Percentiles rank a stretch among this genome's conserved stretches.
phyloP scores from a whole-genome alignment of 2,113 vertebrate genomes.

The Eleginops maclovinus region DNA sequence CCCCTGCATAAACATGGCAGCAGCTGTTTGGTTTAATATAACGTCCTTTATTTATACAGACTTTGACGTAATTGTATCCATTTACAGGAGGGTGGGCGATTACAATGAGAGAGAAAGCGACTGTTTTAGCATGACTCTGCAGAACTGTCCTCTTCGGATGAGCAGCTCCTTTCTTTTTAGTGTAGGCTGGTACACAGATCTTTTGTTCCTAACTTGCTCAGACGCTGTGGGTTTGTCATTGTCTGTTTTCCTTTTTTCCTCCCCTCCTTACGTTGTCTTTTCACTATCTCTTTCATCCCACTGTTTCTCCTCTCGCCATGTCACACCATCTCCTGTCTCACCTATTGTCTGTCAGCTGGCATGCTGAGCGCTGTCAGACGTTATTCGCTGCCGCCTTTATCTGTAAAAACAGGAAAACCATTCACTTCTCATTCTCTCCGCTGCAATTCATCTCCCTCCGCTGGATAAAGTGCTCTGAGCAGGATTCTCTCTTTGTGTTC shows the following conservation, averaged over 20 bases:
- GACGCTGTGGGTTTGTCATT: slow-evolving; percentile 43
- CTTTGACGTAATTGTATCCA: slow-evolving; percentile 3
- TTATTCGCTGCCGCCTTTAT: slow-evolving; percentile 42
- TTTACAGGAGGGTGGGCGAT: slow-evolving; percentile 37
- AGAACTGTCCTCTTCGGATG: slow-evolving; percentile 55
- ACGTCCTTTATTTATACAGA: slow-evolving; percentile 6
- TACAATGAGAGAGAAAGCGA: slow-evolving; percentile 49
- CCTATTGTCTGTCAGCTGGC: slow-evolving; percentile 59
- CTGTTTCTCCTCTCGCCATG: slow-evolving; percentile 38
- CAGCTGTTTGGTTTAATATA: slow-evolving; percentile 49
- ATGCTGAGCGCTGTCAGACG: slow-evolving; percentile 43
- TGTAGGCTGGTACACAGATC: slow-evolving; percentile 59
- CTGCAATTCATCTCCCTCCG: slow-evolving; percentile 15
- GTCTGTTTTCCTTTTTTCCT: slow-evolving; percentile 42
- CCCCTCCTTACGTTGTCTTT: slow-evolving; percentile 15
- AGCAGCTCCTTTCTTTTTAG: slow-evolving; percentile 56
- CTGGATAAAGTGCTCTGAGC: not conserved
- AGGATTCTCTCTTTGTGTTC: not conserved
- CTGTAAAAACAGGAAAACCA: slow-evolving; percentile 46
- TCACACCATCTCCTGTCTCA: slow-evolving; percentile 48
- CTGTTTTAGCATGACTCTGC: slow-evolving; percentile 74
- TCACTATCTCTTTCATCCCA: slow-evolving; percentile 45
- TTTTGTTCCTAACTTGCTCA: slow-evolving; percentile 49
- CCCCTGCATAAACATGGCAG: slow-evolving; percentile 54
- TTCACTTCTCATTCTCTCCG: slow-evolving; percentile 33